Percentiles rank a stretch among this genome's conserved stretches.
Conservation (phyloP, 2,113 vertebrate species). For the Herpailurus yagouaroundi region DNA sequence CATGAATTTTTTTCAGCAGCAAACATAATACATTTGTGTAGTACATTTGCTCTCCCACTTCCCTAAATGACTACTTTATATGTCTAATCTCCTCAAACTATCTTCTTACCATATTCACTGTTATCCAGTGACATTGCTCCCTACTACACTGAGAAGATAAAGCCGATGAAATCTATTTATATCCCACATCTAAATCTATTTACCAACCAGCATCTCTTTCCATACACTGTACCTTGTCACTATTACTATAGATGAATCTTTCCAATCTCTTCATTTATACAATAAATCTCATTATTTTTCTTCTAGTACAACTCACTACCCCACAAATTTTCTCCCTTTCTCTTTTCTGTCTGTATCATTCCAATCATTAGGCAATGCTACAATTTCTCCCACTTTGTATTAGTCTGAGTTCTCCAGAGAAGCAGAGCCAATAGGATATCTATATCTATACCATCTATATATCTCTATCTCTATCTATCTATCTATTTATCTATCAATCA, state of each 20-base stretch:
- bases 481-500: neutral
- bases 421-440: neutral
- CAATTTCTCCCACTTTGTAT: neutral
- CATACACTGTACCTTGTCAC: neutral
- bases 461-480: neutral
- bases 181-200: neutral
- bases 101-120: neutral
- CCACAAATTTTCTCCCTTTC: neutral
- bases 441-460: neutral
- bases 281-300: neutral
- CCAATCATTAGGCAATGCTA: neutral
- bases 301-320: neutral
- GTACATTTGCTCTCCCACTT: neutral
- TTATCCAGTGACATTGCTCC: neutral
- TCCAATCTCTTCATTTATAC: neutral
- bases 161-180: neutral
- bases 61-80: neutral
- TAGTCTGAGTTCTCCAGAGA: neutral
- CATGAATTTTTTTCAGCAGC: neutral
- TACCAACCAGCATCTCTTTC: neutral
- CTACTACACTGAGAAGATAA: neutral
- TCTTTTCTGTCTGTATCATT: neutral
- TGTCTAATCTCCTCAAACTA: neutral
- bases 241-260: neutral
- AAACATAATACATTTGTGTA: neutral